Conservation (phyloP, 2,113 vertebrate genomes). For the Colinus virginianus region DNA sequence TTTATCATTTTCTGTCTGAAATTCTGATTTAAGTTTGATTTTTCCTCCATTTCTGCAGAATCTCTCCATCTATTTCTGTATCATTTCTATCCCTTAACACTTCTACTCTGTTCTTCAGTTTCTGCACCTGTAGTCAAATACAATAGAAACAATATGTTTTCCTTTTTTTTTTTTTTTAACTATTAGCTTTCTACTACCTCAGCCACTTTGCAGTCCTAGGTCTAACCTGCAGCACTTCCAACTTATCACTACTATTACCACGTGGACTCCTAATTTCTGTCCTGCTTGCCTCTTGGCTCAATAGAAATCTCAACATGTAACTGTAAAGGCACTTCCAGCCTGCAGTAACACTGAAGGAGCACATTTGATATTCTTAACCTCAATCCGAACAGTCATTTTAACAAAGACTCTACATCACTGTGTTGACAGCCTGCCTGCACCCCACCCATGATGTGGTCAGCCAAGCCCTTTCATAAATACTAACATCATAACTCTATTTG, state of each 20-base stretch:
- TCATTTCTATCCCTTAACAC: not conserved
- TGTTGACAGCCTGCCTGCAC: not conserved
- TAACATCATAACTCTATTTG: not conserved
- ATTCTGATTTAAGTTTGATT: not conserved
- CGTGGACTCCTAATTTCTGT: slow-evolving; percentile 13
- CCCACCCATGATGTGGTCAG: not conserved
- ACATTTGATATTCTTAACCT: not conserved
- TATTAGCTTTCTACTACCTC: slow-evolving; percentile 20
- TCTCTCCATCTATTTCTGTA: not conserved
- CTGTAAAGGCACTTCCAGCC: slow-evolving; percentile 4
- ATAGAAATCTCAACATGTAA: not conserved
- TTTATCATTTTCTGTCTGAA: not conserved
- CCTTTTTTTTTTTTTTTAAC: slow-evolving; percentile 2
- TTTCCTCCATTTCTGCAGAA: not conserved
- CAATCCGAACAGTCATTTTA: not conserved
- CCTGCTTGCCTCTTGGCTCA: slow-evolving; percentile 39
- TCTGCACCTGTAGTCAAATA: not conserved
- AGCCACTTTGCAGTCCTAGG: not conserved
- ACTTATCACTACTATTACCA: slow-evolving; percentile 9
- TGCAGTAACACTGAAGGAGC: not conserved
- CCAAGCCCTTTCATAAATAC: not conserved
- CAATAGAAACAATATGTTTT: not conserved
- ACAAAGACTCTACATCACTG: not conserved
- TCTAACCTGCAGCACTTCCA: slow-evolving; percentile 12
- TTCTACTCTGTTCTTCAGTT: not conserved